phyloP scores from a whole-genome alignment of 1,140 invertebrate genomes.

The Heliothis subflexa region DNA sequence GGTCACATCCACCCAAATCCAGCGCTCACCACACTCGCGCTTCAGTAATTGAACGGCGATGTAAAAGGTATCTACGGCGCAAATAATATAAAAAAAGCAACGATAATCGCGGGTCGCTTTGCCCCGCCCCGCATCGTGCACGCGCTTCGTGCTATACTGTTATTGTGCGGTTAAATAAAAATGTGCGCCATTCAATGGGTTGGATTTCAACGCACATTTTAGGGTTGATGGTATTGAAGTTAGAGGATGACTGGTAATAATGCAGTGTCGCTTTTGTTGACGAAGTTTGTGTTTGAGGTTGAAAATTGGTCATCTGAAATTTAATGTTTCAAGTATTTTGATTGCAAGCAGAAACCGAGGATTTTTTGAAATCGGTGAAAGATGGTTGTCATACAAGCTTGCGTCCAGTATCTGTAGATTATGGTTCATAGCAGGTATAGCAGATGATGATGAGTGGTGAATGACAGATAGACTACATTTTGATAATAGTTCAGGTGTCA shows the following conservation, averaged over 20 bases:
- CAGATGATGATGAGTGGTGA: too few relatives aligned
- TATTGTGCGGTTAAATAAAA: conserved; percentile 76
- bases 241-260: neutral
- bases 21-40: conserved; percentile 59
- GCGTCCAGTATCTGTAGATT: too few relatives aligned
- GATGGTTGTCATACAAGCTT: too few relatives aligned
- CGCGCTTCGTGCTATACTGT: conserved; percentile 58
- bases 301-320: too few relatives aligned
- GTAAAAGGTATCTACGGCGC: conserved; percentile 83
- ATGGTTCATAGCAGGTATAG: too few relatives aligned
- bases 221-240: conserved; percentile 40
- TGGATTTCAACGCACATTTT: conserved; percentile 60
- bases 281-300: too few relatives aligned
- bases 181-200: conserved; percentile 76
- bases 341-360: too few relatives aligned
- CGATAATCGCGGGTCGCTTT: conserved; percentile 77
- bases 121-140: conserved; percentile 63
- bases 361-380: too few relatives aligned
- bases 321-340: too few relatives aligned
- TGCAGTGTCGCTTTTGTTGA: neutral
- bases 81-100: conserved; percentile 73
- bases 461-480: too few relatives aligned
- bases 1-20: conserved; percentile 58
- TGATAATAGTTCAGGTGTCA: too few relatives aligned
- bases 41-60: conserved; percentile 84